Base-by-base conservation (phyloP, 2,888 invertebrate genomes). In the Ecliptopera silaceata region DNA sequence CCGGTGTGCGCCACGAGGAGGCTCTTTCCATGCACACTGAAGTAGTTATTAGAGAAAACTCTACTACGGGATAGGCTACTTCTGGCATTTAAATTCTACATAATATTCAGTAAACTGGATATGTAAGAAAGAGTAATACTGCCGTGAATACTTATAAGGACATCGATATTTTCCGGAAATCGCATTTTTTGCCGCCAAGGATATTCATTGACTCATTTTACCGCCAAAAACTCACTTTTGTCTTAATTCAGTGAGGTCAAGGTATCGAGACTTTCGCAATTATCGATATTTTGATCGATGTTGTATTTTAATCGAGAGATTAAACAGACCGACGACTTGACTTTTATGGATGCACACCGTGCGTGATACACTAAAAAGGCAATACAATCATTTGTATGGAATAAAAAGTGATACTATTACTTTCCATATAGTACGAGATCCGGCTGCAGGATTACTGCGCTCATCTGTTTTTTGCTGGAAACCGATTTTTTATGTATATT, bases 101-200 rank as follows among this genome's bases (percentile, higher is more conserved):
- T 13, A 34, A n/a, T 6, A 13, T 1, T 13, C 34, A 34, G n/a
- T 6, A 4, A 34, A 13, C 12, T 13, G 6, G 2, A n/a, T 34
- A 34, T n/a, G 6, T 34, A 4, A 17, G 36, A 15, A 17, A 17
- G 4, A 18, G 15, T 31, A 31, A 47, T 11, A 32, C 12, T 22
- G 20, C 31, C 45, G 47, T 13, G 1, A 31, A 13, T 38, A 5
- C 75, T 62, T 56, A 61, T 69, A 73, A 69, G 69, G 73, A 63
- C 70, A 43, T 68, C 65, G 73, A 71, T 75, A 72, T 64, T 63
- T 31, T 31, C 48, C 31, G 84, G 85, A 86, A 80, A 77, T 68
- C 46, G 5, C 56, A 61, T 52, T 69, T 70, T 71, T 75, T 70
- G 67, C 56, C 63, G 68, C 65, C 71, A 74, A 80, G 76, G 79